A percentile compares a stretch with the other conserved stretches of the same genome.
These are phyloP conservation scores for Marronus borbonicus DNA, from an alignment of 2,888 invertebrate species.

Conservation along the genomic window DNA sequence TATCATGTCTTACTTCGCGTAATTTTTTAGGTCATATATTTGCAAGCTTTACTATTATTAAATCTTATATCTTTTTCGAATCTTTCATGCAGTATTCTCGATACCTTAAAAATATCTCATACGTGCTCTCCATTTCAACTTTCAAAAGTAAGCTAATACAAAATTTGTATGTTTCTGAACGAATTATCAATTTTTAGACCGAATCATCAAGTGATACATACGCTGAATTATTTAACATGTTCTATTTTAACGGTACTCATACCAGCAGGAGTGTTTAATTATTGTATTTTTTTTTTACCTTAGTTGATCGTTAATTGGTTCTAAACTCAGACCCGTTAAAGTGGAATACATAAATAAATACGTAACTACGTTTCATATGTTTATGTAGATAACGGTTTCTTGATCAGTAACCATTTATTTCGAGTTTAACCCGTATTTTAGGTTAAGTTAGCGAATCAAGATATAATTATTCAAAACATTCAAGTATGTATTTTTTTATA, in stretches of 20 bases:
- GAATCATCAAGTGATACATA: conserved; percentile 13
- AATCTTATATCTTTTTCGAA: neutral
- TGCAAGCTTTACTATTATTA: neutral
- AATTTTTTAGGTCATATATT: neutral
- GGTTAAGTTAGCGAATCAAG: neutral
- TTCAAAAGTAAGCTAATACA: neutral
- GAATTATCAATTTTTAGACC: conserved; percentile 6
- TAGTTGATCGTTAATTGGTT: conserved; percentile 33
- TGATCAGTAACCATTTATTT: conserved; percentile 24
- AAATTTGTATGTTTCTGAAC: neutral
- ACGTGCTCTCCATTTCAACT: neutral
- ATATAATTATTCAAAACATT: neutral
- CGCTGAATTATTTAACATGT: conserved; percentile 23
- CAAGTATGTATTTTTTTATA: neutral
- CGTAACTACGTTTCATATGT: neutral
- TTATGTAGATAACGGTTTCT: conserved; percentile 14
- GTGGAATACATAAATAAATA: conserved; percentile 6
- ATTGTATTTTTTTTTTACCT: conserved; percentile 20
- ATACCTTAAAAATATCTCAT: neutral
- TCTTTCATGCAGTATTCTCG: conserved; percentile 5
- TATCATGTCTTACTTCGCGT: neutral
- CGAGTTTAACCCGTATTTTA: neutral
- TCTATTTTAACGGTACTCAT: conserved; percentile 23
- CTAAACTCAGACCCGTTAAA: neutral
- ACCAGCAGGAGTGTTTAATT: conserved; percentile 19